Evolutionary conservation across 2,888 invertebrate species (phyloP), one percentile per base, ranked within the genome.

Genomic region (Diogma glabrata): DNA sequence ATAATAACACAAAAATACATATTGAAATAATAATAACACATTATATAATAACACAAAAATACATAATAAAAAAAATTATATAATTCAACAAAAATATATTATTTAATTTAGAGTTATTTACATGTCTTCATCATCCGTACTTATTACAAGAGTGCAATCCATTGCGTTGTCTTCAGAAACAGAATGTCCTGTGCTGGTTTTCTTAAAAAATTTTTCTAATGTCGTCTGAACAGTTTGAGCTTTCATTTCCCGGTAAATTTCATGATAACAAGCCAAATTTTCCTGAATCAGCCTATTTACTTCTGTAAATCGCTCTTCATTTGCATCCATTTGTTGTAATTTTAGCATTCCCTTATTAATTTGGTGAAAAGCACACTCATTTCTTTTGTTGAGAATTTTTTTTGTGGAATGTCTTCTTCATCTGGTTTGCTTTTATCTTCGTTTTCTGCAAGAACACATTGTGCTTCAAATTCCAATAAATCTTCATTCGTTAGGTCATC

Each of bases 391-490:
- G 43, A 43, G 43, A 43, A 20, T 43, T 43, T 40, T 36, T 40
- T 43, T 43, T 43, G 43, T 43, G 22, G 43, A 43, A 17, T 22
- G n/a, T 40, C 17, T 43, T 43, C 43, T 43, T 43, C 43, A 43
- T 43, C 43, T 43, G 43, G n/a, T 43, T 19, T 43, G 43, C 22
- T 22, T 43, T 43, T 43, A 43, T 43, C 43, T 6, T 43, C 43
- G 43, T 43, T 43, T 43, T 43, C 22, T 43, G 43, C 43, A n/a
- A n/a, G n/a, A 43, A 43, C 43, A 43, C 43, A 43, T 43, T 43
- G 43, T 19, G 22, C 43, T 43, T 43, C 43, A 43, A 43, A 43
- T 40, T 20, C 40, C 33, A 33, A 33, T 33, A 33, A 33, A 33
- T 33, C 33, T 33, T 33, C 33, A 33, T 33, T 40, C 19, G 40